Conservation (phyloP, 2,113 vertebrate species). For the Austrofundulus limnaeus region DNA sequence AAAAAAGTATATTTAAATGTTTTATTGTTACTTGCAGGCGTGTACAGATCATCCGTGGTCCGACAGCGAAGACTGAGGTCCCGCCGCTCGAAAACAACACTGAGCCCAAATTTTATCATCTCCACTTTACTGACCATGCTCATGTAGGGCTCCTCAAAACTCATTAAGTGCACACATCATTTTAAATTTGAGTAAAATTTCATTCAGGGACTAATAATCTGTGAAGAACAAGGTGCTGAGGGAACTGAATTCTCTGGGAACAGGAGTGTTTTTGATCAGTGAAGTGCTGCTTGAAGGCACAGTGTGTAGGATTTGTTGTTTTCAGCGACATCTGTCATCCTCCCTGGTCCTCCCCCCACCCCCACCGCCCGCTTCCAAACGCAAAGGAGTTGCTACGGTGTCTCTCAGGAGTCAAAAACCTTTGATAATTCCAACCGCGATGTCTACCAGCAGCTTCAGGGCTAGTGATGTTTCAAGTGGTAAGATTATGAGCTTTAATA, state of each 20-base stretch:
- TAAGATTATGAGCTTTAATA: too few species aligned
- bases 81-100: not conserved
- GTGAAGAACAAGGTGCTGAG: not conserved
- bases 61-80: constrained; percentile 44
- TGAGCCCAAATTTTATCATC: constrained; percentile 4
- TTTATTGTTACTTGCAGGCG: constrained; percentile 29
- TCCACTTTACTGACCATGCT: constrained; percentile 13
- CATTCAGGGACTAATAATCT: not conserved
- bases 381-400: too few species aligned
- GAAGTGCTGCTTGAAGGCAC: too few species aligned
- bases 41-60: constrained; percentile 64
- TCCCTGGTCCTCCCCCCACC: too few species aligned
- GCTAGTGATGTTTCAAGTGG: too few species aligned
- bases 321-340: too few species aligned
- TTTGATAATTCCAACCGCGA: too few species aligned
- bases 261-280: not conserved
- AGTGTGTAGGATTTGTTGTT: too few species aligned
- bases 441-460: too few species aligned
- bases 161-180: not conserved
- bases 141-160: too few species aligned
- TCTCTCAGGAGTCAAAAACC: too few species aligned
- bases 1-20: not conserved
- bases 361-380: too few species aligned
- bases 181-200: not conserved
- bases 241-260: constrained; percentile 2